These are phyloP conservation scores for Aplysia californica DNA, from an alignment of 1,140 invertebrate species.

Conservation along the genomic window DNA sequence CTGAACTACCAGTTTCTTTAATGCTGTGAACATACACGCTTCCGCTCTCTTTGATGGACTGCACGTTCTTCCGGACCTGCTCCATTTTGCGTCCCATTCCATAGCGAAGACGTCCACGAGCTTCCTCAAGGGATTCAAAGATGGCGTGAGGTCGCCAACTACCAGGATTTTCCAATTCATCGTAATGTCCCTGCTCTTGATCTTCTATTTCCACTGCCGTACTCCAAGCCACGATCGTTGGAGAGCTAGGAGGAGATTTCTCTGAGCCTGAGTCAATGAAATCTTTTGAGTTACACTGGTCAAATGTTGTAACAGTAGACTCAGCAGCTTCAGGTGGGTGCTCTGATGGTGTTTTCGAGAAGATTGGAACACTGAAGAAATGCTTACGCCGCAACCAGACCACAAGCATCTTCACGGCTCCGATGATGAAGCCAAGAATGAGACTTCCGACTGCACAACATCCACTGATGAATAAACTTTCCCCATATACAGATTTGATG, in stretches of 20 bases:
- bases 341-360: too few relatives aligned
- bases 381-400: conserved; percentile 3
- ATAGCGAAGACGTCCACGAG: conserved; percentile 43
- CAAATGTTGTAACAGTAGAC: not conserved
- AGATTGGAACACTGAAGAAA: conserved; percentile 28
- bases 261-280: not conserved
- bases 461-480: conserved; percentile 43
- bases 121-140: conserved; percentile 56
- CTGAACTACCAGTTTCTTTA: conserved; percentile 50
- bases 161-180: not conserved
- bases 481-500: conserved; percentile 26
- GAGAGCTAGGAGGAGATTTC: not conserved
- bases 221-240: not conserved
- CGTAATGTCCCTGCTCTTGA: not conserved
- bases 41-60: conserved; percentile 53
- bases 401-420: conserved; percentile 37
- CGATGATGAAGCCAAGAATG: conserved; percentile 45
- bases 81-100: conserved; percentile 55
- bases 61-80: conserved; percentile 52
- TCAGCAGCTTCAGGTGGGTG: conserved; percentile 24
- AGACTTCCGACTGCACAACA: conserved; percentile 35
- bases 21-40: conserved; percentile 58
- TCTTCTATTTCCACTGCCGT: not conserved
- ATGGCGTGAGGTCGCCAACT: conserved; percentile 41
- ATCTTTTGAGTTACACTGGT: too few relatives aligned